Percentiles rank a stretch among this genome's conserved stretches.
These are phyloP conservation scores for Tokudaia tokunoshimensis DNA, from an alignment of 2,797 vertebrate genomes.

Conservation along the genomic window DNA sequence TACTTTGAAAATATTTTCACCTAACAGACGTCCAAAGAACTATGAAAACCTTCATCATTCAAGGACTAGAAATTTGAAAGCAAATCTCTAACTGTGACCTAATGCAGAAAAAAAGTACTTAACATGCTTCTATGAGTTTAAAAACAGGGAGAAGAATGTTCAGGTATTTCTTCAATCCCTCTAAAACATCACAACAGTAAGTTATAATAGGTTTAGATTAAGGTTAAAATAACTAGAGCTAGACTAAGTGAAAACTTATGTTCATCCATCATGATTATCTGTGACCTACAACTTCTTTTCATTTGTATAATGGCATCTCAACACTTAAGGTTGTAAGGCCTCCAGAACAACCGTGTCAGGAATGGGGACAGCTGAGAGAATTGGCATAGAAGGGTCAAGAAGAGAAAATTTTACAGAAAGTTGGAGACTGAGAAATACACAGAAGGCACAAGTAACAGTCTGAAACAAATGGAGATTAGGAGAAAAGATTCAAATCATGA, in stretches of 20 bases:
- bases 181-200: not conserved
- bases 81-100: not conserved
- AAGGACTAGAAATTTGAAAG: not conserved
- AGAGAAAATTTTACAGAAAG: not conserved
- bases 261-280: not conserved
- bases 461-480: not conserved
- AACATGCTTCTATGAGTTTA: not conserved
- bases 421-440: not conserved
- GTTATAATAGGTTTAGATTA: not conserved
- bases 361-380: not conserved
- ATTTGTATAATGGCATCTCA: not conserved
- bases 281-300: not conserved
- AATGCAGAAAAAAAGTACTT: not conserved
- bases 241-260: not conserved
- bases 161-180: not conserved
- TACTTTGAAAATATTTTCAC: slow-evolving; percentile 9
- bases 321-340: not conserved
- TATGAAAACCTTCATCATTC: not conserved
- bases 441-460: not conserved
- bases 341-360: not conserved
- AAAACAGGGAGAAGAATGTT: not conserved
- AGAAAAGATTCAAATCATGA: not conserved
- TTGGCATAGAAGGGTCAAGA: not conserved
- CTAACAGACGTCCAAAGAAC: not conserved
- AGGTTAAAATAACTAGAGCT: not conserved